Conservation (phyloP, 2,113 vertebrate genomes). For the Bufo bufo region DNA sequence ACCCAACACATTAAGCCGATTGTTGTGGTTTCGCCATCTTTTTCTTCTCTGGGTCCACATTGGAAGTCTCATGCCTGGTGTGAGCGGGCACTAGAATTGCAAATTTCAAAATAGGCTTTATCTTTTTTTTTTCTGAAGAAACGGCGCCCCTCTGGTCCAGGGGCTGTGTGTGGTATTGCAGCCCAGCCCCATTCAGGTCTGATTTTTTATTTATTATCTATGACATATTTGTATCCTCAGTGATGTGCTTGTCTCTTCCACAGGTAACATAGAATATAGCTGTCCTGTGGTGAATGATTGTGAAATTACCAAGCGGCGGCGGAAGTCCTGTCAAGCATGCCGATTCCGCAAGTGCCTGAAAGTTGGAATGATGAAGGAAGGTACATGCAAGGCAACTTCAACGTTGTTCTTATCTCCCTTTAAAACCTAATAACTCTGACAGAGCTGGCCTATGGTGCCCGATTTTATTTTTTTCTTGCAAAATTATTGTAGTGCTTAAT, state of each 20-base stretch:
- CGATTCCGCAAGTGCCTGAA: slow-evolving; percentile 94
- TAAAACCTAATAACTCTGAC: neutral
- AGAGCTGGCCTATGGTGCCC: neutral
- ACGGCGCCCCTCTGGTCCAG: too few species aligned
- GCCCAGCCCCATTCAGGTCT: too few species aligned
- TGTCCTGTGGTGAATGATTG: slow-evolving; percentile 91
- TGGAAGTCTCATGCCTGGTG: too few species aligned
- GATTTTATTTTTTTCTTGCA: neutral
- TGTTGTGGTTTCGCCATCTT: too few species aligned
- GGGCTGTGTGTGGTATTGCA: too few species aligned
- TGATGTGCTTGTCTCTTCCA: slow-evolving; percentile 46
- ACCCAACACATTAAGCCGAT: too few species aligned
- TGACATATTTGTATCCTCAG: neutral
- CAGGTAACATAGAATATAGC: slow-evolving; percentile 92
- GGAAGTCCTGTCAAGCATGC: slow-evolving; percentile 92
- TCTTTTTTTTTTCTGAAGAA: too few species aligned
- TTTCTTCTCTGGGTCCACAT: too few species aligned
- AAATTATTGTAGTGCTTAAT: too few species aligned
- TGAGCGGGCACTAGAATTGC: too few species aligned
- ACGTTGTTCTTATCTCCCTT: neutral
- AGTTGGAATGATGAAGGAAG: slow-evolving; percentile 93
- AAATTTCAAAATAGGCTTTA: too few species aligned
- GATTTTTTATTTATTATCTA: too few species aligned
- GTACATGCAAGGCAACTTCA: slow-evolving; percentile 62
- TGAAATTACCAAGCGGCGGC: slow-evolving; percentile 89